Base-by-base conservation (phyloP, 2,888 invertebrate genomes). In the Neoaliturus tenellus region DNA sequence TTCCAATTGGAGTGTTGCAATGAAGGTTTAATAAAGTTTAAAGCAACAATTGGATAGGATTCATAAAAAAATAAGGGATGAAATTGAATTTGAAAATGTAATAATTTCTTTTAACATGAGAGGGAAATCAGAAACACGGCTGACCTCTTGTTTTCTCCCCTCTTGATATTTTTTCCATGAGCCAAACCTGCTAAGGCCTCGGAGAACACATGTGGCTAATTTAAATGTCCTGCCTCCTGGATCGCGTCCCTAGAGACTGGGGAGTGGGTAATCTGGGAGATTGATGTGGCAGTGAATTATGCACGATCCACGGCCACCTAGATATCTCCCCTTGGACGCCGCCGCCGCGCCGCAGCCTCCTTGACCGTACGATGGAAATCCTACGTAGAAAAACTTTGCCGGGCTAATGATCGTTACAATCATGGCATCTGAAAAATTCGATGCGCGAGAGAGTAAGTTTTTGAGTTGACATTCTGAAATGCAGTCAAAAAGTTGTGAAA, bases 221-320 rank as follows among this genome's bases (percentile, higher is more conserved):
- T 81, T 67, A 81, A 81, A 81, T 81, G 81, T 81, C 67, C 67
- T 81, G 67, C 44, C 41, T 28, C 31, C 35, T n/a, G 39, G 14
- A 81, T 35, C 39, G 41, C 23, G 33, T 25, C 62, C 17, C 62
- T 6, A 23, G 81, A 41, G 41, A 31, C 25, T 2, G 62, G 81
- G 78, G 28, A 51, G 73, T n/a, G 33, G 3, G 82, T 73, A 82
- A 82, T 82, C 82, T 82, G 73, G 73, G 73, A 82, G 82, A 82
- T 82, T 82, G 82, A 82, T 82, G 82, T 35, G 81, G 82, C 82
- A 28, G 71, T 82, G 82, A 69, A 82, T 82, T 82, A 82, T 82
- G 82, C 82, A 82, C 51, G 82, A 71, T 82, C 82, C 62, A 20
- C 82, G 82, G 71, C 69, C 41, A 78, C 78, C 78, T 78, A 55